phyloP scores from a whole-genome alignment of 2,113 vertebrate species.

The Enhydra lutris region DNA sequence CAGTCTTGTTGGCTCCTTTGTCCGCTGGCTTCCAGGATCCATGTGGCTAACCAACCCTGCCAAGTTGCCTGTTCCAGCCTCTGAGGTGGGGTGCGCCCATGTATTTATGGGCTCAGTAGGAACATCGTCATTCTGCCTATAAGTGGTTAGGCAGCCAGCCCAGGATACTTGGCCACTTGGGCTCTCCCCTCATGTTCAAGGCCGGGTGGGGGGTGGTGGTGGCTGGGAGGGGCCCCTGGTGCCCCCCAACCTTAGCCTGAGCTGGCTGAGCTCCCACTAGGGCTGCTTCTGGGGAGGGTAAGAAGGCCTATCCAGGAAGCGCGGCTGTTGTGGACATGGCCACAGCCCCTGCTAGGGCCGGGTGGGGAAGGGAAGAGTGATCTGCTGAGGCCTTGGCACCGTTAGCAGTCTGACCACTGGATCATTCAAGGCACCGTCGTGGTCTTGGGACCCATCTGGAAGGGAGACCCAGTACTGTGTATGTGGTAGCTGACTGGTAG shows the following conservation, averaged over 20 bases:
- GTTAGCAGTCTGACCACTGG: neutral
- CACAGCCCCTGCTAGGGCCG: neutral
- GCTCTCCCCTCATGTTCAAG: neutral
- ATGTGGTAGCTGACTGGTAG: neutral
- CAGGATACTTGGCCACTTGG: no score
- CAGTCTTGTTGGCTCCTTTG: neutral
- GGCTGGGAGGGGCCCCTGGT: neutral
- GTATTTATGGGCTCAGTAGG: neutral
- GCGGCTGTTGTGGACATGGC: neutral
- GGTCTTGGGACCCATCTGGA: neutral
- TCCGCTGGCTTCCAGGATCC: neutral
- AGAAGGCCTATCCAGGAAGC: neutral
- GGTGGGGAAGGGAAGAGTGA: neutral
- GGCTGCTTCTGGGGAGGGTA: neutral
- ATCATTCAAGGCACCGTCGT: neutral
- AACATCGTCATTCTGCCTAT: neutral
- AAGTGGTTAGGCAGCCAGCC: neutral
- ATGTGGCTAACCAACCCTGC: neutral
- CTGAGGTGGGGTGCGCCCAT: rapidly evolving
- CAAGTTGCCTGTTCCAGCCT: neutral
- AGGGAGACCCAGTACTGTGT: neutral
- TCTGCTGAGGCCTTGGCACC: rapidly evolving
- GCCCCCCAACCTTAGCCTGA: neutral
- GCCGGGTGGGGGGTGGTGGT: no score
- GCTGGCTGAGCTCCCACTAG: neutral